Conservation (phyloP, 2,797 vertebrate species). For the Notolepis coatsorum region DNA sequence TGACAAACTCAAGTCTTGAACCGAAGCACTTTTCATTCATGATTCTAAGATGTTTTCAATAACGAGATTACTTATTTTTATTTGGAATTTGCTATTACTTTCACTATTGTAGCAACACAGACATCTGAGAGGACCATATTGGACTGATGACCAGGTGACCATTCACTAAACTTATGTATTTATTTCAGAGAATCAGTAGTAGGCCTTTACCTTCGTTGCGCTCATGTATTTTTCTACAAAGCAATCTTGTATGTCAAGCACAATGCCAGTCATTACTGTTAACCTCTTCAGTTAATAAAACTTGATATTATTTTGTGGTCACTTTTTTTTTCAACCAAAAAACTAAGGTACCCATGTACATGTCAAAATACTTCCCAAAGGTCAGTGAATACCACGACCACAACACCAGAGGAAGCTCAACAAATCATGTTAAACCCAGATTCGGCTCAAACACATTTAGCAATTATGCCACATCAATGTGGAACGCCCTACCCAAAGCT, state of each 20-base stretch:
- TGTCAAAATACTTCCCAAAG: no score
- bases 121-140: not conserved
- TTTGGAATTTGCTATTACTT: no score
- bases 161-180: not conserved
- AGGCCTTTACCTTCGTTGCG: not conserved
- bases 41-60: no score
- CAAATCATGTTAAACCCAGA: no score
- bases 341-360: not conserved
- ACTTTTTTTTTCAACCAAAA: constrained; percentile 10
- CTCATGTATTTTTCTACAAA: constrained; percentile 15
- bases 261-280: constrained; percentile 15
- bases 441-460: no score
- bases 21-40: no score
- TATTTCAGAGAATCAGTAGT: constrained; percentile 8
- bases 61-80: no score
- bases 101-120: constrained; percentile 9
- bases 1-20: no score
- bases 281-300: not conserved
- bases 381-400: no score
- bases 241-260: constrained; percentile 18
- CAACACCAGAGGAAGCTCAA: no score
- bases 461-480: no score
- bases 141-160: not conserved
- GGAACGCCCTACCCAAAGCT: no score
- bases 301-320: not conserved